Percentiles rank a stretch among this genome's conserved stretches.
Conservation (phyloP, 1,140 invertebrate species). For the Sarcophaga bullata region DNA sequence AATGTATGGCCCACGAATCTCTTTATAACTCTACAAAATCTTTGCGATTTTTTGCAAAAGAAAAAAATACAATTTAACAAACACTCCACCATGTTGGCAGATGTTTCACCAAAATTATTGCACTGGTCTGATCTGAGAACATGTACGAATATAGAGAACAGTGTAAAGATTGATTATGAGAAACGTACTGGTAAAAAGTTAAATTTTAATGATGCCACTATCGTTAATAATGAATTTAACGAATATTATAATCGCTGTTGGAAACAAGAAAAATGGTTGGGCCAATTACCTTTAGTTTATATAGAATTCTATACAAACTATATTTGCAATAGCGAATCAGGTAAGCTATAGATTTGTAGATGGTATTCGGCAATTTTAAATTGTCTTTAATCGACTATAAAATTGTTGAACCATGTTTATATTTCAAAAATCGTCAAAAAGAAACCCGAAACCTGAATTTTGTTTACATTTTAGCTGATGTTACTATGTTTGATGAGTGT, state of each 20-base stretch:
- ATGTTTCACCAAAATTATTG: constrained; percentile 30
- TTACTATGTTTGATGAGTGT: neutral
- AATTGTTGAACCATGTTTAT: no score
- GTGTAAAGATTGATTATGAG: neutral
- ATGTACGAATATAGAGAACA: constrained; percentile 3
- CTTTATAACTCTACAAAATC: neutral
- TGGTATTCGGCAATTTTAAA: no score
- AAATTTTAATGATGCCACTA: neutral
- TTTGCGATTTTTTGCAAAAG: neutral
- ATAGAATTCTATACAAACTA: neutral
- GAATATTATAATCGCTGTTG: constrained; percentile 38
- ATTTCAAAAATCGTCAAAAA: neutral
- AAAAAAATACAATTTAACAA: neutral
- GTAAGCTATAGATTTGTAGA: neutral
- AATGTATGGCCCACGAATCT: neutral
- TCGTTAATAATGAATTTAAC: neutral
- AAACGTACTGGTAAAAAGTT: neutral
- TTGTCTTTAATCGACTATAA: no score
- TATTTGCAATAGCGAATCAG: neutral
- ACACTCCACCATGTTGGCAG: neutral
- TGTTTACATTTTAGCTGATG: neutral
- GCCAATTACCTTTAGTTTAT: neutral
- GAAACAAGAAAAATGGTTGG: constrained; percentile 25
- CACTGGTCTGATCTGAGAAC: constrained; percentile 12
- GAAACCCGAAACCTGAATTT: neutral